Percentiles rank a stretch among this genome's conserved stretches.
Conservation (phyloP, 53 echinoderm and acorn worm genomes). For the Zoroaster sp. region DNA sequence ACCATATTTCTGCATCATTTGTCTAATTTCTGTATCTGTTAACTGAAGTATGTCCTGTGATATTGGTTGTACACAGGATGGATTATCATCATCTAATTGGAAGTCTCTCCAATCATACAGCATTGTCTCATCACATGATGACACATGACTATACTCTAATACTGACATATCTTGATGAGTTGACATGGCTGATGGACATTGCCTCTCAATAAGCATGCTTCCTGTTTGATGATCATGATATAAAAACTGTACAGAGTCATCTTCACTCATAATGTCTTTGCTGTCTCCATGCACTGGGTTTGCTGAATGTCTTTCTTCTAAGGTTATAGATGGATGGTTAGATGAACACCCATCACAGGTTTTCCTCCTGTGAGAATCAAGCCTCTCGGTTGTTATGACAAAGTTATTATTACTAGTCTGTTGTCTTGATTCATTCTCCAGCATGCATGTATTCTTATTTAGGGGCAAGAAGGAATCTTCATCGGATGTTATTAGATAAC, state of each 20-base stretch:
- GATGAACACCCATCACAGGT: neutral
- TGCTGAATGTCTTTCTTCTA: neutral
- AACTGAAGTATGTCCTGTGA: slow-evolving; percentile 53
- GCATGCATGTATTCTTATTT: neutral
- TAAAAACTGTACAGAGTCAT: slow-evolving; percentile 43
- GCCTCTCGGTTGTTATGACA: neutral
- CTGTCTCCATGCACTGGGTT: neutral
- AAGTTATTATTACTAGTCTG: too few species aligned
- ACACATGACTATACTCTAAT: neutral
- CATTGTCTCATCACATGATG: slow-evolving; percentile 63
- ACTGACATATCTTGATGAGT: neutral
- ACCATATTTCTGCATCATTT: slow-evolving; percentile 61
- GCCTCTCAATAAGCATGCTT: slow-evolving; percentile 65
- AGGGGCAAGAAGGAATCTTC: neutral
- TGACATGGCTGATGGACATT: slow-evolving; percentile 58
- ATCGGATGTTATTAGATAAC: slow-evolving; percentile 41
- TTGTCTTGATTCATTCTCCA: neutral
- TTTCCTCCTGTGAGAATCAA: neutral
- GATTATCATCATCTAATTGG: slow-evolving; percentile 40
- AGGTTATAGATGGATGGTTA: neutral
- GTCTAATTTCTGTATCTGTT: slow-evolving; percentile 55
- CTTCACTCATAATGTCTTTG: neutral
- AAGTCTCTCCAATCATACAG: slow-evolving; percentile 87
- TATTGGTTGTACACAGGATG: neutral
- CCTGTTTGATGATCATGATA: slow-evolving; percentile 72